Percentiles rank a stretch among this genome's conserved stretches.
Evolutionary conservation across 2,797 vertebrate genomes (phyloP).

Genomic region (Betta splendens): DNA sequence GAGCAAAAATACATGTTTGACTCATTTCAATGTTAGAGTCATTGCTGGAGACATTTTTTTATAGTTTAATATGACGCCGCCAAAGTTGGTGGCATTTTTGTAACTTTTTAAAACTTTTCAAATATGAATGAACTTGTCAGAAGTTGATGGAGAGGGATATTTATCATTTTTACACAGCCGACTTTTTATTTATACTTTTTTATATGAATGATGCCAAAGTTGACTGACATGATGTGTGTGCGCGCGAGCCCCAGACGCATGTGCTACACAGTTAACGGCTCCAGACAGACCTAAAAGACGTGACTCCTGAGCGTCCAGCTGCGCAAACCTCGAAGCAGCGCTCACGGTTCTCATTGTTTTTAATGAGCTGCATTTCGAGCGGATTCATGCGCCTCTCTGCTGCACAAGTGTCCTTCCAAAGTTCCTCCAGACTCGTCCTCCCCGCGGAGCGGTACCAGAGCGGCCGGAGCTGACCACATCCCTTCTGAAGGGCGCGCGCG

Average conservation of each 20-base stretch:
- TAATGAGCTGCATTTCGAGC: constrained; percentile 54
- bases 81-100: constrained; percentile 43
- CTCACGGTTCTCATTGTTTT: constrained; percentile 24
- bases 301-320: constrained; percentile 38
- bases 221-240: constrained; percentile 59
- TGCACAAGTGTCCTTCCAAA: constrained; percentile 61
- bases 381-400: constrained; percentile 74
- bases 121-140: constrained; percentile 51
- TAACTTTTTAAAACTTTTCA: constrained; percentile 26
- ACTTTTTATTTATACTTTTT: constrained; percentile 57
- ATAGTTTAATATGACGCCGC: constrained; percentile 35
- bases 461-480: constrained; percentile 76
- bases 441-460: constrained; percentile 61
- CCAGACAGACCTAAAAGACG: constrained; percentile 41
- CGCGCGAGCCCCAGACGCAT: constrained; percentile 48
- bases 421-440: constrained; percentile 63
- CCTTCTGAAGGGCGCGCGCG: constrained; percentile 59
- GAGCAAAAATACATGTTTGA: constrained; percentile 36
- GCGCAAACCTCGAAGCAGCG: constrained; percentile 39
- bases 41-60: constrained; percentile 24
- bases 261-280: constrained; percentile 27
- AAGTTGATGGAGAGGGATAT: constrained; percentile 59
- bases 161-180: constrained; percentile 45
- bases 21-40: constrained; percentile 44
- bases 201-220: constrained; percentile 56